Conservation (phyloP, 1,140 invertebrate genomes). For the Drosophila repletoides region DNA sequence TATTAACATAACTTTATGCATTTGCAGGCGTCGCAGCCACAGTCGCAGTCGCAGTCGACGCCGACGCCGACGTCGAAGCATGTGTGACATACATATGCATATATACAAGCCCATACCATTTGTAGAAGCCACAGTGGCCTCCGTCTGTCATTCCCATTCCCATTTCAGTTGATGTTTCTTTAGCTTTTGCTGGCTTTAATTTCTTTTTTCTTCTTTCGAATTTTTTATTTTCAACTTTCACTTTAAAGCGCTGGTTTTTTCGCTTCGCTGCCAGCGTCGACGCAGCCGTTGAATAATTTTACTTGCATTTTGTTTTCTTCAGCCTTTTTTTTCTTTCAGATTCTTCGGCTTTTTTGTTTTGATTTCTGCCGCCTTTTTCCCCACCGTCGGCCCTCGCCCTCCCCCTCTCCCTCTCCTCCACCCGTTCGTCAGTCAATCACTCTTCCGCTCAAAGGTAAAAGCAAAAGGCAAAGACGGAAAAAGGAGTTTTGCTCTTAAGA, state of each 20-base stretch:
- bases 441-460: background rate
- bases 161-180: conserved; percentile 16
- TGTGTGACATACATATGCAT: background rate
- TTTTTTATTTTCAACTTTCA: conserved; percentile 64
- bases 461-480: too few species aligned
- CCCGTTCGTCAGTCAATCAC: background rate
- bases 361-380: conserved; percentile 6
- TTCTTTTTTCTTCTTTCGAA: conserved; percentile 39
- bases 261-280: conserved; percentile 30
- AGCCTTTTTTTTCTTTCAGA: background rate
- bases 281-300: conserved; percentile 27
- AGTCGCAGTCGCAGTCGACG: background rate
- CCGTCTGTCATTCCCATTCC: conserved; percentile 35
- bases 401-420: background rate
- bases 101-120: conserved; percentile 23
- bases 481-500: too few species aligned
- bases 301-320: conserved; percentile 30
- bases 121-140: conserved; percentile 13
- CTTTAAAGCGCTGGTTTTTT: conserved; percentile 41
- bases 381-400: background rate
- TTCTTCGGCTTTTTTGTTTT: conserved; percentile 35
- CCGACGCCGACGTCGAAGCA: background rate
- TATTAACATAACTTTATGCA: conserved; percentile 53
- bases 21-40: conserved; percentile 22
- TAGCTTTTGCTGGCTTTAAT: conserved; percentile 33